Percentiles rank a stretch among this genome's conserved stretches.
Evolutionary conservation across 2,113 vertebrate species (phyloP).

Genomic region (Engystomops pustulosus): DNA sequence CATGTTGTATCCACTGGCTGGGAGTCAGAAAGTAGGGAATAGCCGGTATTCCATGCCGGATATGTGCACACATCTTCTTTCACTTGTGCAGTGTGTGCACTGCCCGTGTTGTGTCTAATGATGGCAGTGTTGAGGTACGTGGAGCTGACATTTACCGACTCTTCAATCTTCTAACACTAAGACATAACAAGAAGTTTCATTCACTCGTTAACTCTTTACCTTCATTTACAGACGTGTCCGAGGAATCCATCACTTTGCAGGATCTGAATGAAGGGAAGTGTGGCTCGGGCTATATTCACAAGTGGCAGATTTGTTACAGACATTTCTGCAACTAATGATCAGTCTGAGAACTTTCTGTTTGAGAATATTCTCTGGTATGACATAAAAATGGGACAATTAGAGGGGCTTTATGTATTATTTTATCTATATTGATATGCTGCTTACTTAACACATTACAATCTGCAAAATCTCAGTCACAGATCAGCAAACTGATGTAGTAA

Average conservation of each 20-base stretch:
- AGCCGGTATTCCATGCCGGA: not conserved
- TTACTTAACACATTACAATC: too few species aligned
- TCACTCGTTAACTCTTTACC: not conserved
- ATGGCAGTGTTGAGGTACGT: constrained; percentile 59
- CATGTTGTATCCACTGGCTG: not conserved
- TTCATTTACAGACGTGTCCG: not conserved
- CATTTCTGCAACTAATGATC: not conserved
- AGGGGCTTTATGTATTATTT: too few species aligned
- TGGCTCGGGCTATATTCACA: not conserved
- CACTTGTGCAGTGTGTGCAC: not conserved
- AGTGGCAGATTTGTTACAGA: not conserved
- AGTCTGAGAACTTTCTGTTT: too few species aligned
- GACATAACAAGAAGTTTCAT: constrained; percentile 5
- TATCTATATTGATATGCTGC: too few species aligned
- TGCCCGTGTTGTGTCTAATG: constrained; percentile 56
- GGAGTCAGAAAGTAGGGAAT: not conserved
- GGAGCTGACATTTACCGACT: not conserved
- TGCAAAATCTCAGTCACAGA: too few species aligned
- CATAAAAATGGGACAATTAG: too few species aligned
- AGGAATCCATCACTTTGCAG: constrained; percentile 1
- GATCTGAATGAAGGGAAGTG: not conserved
- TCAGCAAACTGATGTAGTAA: too few species aligned
- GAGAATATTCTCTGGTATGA: too few species aligned
- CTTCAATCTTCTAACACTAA: constrained; percentile 6
- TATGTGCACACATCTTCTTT: not conserved